phyloP scores from a whole-genome alignment of 1,140 invertebrate species.

The Lordiphosa mommai region DNA sequence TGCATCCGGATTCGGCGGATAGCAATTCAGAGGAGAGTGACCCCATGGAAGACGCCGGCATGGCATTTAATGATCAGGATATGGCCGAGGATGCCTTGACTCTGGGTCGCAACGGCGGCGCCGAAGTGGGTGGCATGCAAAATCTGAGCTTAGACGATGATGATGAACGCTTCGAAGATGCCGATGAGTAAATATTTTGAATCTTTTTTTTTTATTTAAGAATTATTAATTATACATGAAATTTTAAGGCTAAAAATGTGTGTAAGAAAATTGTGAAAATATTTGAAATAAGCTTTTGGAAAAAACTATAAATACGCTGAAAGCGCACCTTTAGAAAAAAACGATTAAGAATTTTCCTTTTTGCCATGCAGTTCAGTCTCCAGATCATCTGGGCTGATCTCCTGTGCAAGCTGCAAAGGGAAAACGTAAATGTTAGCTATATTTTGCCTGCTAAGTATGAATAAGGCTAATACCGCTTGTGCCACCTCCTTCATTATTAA shows the following conservation, averaged over 20 bases:
- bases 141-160: conserved; percentile 70
- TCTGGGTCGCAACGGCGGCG: conserved; percentile 48
- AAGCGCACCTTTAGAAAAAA: conserved; percentile 49
- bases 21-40: conserved; percentile 75
- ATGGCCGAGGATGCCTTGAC: conserved; percentile 54
- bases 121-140: conserved; percentile 53
- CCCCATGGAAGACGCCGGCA: conserved; percentile 55
- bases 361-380: conserved; percentile 41
- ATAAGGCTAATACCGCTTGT: conserved; percentile 82
- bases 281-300: conserved; percentile 66
- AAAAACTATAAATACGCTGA: conserved; percentile 63
- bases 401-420: conserved; percentile 35
- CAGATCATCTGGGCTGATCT: conserved; percentile 28
- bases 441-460: too few relatives aligned
- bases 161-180: conserved; percentile 72
- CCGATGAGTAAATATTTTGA: conserved; percentile 65
- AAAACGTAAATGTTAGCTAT: too few relatives aligned
- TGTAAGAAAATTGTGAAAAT: conserved; percentile 43
- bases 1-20: conserved; percentile 74
- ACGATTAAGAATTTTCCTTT: conserved; percentile 35
- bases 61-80: conserved; percentile 52
- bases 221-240: conserved; percentile 36
- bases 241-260: conserved; percentile 42
- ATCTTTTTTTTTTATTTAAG: conserved; percentile 28
- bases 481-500: conserved; percentile 87